phyloP scores from a whole-genome alignment of 2,797 vertebrate genomes.

The Lycodopsis pacificus region DNA sequence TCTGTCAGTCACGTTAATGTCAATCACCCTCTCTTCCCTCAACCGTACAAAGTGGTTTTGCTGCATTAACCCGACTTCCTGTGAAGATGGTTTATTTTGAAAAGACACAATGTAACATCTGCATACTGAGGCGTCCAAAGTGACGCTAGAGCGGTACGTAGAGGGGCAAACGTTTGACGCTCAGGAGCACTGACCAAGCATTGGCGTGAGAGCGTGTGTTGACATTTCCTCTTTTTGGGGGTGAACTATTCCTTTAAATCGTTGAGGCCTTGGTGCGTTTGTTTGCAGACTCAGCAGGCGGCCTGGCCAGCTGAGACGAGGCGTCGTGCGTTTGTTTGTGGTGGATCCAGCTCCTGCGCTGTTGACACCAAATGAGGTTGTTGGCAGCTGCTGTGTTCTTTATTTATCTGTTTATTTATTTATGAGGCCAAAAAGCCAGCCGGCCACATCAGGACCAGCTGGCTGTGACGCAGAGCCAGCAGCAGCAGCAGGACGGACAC shows the following conservation, averaged over 20 bases:
- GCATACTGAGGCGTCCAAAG: too few species aligned
- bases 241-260: neutral
- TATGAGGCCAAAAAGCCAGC: constrained; percentile 13
- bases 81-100: too few species aligned
- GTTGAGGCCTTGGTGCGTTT: neutral
- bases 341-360: neutral
- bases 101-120: too few species aligned
- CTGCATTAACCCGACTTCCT: too few species aligned
- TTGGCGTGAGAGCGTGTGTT: too few species aligned
- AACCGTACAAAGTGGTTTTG: too few species aligned
- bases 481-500: constrained; percentile 17
- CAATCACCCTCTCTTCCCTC: too few species aligned
- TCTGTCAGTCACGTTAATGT: too few species aligned
- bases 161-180: too few species aligned
- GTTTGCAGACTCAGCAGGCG: neutral
- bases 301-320: constrained; percentile 1
- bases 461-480: constrained; percentile 6
- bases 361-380: constrained; percentile 16
- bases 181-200: too few species aligned
- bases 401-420: neutral
- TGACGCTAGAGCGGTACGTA: too few species aligned
- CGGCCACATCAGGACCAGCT: constrained; percentile 7
- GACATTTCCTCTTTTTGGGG: too few species aligned
- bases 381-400: neutral
- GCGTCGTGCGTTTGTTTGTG: neutral